Evolutionary conservation across 2,113 vertebrate genomes (phyloP).

Genomic region (Entomyzon cyanotis): DNA sequence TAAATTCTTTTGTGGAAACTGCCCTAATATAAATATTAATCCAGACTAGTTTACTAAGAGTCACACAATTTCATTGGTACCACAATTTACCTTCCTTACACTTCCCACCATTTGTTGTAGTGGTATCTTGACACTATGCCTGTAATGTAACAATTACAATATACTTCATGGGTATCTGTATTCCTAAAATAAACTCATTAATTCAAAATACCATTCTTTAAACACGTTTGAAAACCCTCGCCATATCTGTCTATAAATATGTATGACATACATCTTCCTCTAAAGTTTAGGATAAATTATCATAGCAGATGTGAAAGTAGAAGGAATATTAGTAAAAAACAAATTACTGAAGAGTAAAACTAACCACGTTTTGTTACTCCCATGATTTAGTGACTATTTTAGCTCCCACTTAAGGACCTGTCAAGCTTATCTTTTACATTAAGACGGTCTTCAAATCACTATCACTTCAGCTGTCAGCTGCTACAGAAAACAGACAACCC

Average conservation of each 20-base stretch:
- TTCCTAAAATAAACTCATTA: neutral
- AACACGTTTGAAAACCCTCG: neutral
- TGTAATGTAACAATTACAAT: neutral
- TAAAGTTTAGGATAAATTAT: neutral
- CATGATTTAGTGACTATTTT: neutral
- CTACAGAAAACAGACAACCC: neutral
- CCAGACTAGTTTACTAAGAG: neutral
- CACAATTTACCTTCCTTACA: neutral
- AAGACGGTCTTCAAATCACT: neutral
- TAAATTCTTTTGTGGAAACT: neutral
- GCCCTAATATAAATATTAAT: neutral
- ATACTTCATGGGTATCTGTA: neutral
- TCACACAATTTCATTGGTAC: neutral
- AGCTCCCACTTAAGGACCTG: neutral
- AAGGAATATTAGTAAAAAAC: neutral
- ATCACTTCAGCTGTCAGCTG: neutral
- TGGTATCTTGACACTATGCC: neutral
- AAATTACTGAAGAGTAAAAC: neutral
- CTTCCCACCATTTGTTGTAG: neutral
- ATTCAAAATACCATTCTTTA: neutral
- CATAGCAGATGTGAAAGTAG: neutral
- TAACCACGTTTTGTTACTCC: neutral
- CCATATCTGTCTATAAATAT: neutral
- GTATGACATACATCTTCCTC: neutral
- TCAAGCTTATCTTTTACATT: neutral